Base-by-base conservation (phyloP, 2,888 invertebrate species). In the Ochropleura leucogaster region DNA sequence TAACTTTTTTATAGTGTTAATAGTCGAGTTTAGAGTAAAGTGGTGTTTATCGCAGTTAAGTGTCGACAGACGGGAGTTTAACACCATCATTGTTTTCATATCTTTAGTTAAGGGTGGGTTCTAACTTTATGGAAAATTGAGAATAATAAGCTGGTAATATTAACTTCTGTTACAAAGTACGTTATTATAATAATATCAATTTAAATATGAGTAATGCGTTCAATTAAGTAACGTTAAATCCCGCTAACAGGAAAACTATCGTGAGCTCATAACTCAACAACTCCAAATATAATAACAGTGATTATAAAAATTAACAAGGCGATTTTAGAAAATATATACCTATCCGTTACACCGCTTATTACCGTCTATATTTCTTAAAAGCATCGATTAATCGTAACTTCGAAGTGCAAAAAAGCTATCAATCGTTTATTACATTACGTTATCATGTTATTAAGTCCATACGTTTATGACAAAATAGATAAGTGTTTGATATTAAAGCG, bases 61-160 rank as follows among this genome's bases (percentile, higher is more conserved):
- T 84, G 87, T 83, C 84, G 87, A 87, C 83, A 83, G 81, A 72
- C 78, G 69, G 74, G 64, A 76, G 74, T 77, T 83, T 69, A 79
- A 82, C 69, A 79, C 72, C 67, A 59, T 87, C 55, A 88, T 85
- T 85, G 82, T 87, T 84, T 85, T 80, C 66, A 70, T 73, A 72
- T 66, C 46, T 83, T 67, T 67, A 57, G 12, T 88, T 88, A 88
- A 88, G 86, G 87, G 76, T 18, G 72, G 51, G 78, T 18, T 46
- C 46, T 7, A 51, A 53, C 18, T 49, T 59, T 0, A 40, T 42
- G 4, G 6, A 66, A 59, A 70, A 16, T 2, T 1, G 1, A 4
- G 14, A 18, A 14, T 14, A 3, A 57, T 30, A 30, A 57, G 30
- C 30, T 16, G 30, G 30, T 4, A 30, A 30, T 57, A 30, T 71